Evolutionary conservation across 2,797 vertebrate genomes (phyloP).

Genomic region (Morelia viridis): DNA sequence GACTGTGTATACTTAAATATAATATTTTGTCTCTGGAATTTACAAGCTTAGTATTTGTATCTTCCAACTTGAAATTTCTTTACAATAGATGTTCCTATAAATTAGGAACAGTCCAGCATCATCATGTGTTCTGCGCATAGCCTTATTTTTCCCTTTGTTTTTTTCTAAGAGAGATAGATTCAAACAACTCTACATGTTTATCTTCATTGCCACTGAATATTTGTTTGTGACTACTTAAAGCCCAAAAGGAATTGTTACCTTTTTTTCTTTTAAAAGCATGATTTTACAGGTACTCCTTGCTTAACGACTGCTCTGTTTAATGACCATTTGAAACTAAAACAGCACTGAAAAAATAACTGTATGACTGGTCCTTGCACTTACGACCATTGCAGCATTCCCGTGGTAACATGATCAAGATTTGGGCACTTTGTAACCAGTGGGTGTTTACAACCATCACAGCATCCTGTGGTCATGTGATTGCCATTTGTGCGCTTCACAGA

Average conservation of each 20-base stretch:
- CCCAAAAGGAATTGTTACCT: neutral
- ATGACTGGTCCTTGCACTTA: neutral
- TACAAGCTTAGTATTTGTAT: neutral
- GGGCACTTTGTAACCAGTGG: neutral
- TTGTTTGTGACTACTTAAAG: neutral
- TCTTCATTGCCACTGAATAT: neutral
- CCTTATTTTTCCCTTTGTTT: neutral
- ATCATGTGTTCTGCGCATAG: neutral
- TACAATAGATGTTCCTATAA: neutral
- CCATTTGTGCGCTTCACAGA: neutral
- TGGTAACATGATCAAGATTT: neutral
- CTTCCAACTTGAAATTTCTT: neutral
- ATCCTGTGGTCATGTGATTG: neutral
- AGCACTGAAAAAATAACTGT: neutral
- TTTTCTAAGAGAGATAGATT: neutral
- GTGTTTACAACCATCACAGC: neutral
- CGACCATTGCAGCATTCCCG: neutral
- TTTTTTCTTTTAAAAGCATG: neutral
- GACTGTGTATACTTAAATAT: neutral
- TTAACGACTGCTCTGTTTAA: neutral
- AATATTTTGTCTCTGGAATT: neutral
- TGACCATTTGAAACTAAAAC: neutral
- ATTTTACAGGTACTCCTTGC: neutral
- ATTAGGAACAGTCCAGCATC: neutral
- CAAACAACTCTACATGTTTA: neutral